A percentile compares a stretch with the other conserved stretches of the same genome.
phyloP scores from a whole-genome alignment of 2,113 vertebrate species.

The Coracopsis vasa region DNA sequence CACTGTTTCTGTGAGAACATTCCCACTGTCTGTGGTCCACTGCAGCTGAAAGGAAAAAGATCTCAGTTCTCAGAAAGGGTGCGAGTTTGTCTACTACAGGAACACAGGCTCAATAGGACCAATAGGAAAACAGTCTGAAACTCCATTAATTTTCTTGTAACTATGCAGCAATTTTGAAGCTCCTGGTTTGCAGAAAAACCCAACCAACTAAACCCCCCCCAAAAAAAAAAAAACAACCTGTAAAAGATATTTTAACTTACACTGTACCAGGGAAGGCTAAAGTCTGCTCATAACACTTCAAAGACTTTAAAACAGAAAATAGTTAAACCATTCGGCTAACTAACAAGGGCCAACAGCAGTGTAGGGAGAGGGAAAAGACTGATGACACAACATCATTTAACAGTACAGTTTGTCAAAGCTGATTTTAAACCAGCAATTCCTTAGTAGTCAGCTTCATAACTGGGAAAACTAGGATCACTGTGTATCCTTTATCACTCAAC shows the following conservation, averaged over 20 bases:
- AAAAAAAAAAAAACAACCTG: background rate
- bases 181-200: background rate
- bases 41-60: slow-evolving; percentile 73
- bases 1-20: slow-evolving; percentile 81
- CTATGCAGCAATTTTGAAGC: background rate
- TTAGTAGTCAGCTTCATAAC: background rate
- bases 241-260: background rate
- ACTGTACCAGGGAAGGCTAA: background rate
- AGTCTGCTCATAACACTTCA: background rate
- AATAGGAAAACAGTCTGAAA: background rate
- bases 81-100: background rate
- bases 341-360: background rate
- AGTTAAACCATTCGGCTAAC: background rate
- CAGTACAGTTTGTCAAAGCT: background rate
- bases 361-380: background rate
- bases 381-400: background rate
- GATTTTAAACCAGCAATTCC: background rate
- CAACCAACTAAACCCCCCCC: background rate
- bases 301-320: background rate
- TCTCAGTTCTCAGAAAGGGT: background rate
- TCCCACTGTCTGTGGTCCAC: slow-evolving; percentile 77
- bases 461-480: background rate
- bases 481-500: background rate
- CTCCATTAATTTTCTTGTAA: background rate
- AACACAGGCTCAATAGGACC: background rate